A percentile compares a stretch with the other conserved stretches of the same genome.
phyloP scores from a whole-genome alignment of 2,797 vertebrate genomes.

The Lagorchestes hirsutus region DNA sequence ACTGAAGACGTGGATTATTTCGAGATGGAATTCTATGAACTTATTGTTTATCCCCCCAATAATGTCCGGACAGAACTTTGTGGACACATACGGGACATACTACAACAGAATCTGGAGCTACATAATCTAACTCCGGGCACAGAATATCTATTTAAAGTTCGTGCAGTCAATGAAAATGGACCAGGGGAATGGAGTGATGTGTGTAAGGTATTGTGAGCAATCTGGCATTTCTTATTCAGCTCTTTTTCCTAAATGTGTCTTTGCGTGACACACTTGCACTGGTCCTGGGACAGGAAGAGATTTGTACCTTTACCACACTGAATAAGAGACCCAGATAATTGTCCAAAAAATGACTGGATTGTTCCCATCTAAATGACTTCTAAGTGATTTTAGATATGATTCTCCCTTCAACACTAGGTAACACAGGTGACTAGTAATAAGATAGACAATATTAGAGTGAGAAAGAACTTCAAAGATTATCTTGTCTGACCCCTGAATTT shows the following conservation, averaged over 20 bases:
- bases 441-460: not conserved
- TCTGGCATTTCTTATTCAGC: not conserved
- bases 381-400: not conserved
- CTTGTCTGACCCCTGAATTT: not conserved
- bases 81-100: slow-evolving; percentile 80
- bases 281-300: not conserved
- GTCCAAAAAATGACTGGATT: not conserved
- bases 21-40: slow-evolving; percentile 83
- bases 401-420: not conserved
- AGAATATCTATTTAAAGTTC: slow-evolving; percentile 82
- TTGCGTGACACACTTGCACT: not conserved
- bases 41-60: slow-evolving; percentile 68
- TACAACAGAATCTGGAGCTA: slow-evolving; percentile 82
- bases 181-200: slow-evolving; percentile 81
- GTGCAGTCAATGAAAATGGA: slow-evolving; percentile 79
- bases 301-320: not conserved
- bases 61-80: slow-evolving; percentile 74
- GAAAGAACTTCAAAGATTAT: not conserved
- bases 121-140: slow-evolving; percentile 81
- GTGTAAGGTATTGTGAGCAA: slow-evolving; percentile 79
- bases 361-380: not conserved
- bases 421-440: not conserved
- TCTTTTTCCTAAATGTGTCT: not conserved
- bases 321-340: not conserved
- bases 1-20: slow-evolving; percentile 81